These are phyloP conservation scores for Caenorhabditis tropicalis DNA, from an alignment of 1,140 invertebrate genomes.

Conservation along the genomic window DNA sequence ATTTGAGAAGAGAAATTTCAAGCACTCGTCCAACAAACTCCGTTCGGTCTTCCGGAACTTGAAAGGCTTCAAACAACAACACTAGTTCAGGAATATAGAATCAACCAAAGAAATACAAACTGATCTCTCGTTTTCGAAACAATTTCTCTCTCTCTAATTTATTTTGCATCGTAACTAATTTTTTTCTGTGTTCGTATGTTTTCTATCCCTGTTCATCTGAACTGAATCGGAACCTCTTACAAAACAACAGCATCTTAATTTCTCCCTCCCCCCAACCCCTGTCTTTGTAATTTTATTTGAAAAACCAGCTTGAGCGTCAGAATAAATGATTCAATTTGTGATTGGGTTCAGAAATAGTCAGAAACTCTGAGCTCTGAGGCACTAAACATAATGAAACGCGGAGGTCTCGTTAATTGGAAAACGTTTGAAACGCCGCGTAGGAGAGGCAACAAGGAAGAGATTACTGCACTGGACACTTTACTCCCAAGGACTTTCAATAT, in stretches of 20 bases:
- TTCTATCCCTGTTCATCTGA: slow-evolving; percentile 2
- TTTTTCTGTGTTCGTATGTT: slow-evolving; percentile 26
- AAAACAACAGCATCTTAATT: not conserved
- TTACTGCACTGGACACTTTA: slow-evolving; percentile 27
- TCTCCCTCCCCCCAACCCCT: not conserved
- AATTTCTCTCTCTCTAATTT: too few relatives aligned
- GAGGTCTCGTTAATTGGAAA: not conserved
- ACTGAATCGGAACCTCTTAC: slow-evolving; percentile 19
- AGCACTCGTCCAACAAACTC: slow-evolving; percentile 9
- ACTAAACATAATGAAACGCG: not conserved
- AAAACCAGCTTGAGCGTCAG: slow-evolving; percentile 41
- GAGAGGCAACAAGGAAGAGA: not conserved
- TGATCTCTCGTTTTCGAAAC: not conserved
- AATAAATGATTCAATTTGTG: slow-evolving; percentile 31
- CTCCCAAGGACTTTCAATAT: slow-evolving; percentile 5
- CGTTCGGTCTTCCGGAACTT: slow-evolving; percentile 34
- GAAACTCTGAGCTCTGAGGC: not conserved
- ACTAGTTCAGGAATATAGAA: not conserved
- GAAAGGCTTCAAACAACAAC: not conserved
- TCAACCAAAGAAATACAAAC: not conserved
- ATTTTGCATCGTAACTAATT: too few relatives aligned
- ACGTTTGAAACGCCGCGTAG: slow-evolving; percentile 9
- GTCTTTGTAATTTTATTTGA: slow-evolving; percentile 7
- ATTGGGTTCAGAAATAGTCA: not conserved
- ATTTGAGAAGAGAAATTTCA: slow-evolving; percentile 47